Evolutionary conservation across 2,797 vertebrate genomes (phyloP), one percentile per base, ranked within the genome.

Genomic region (Artibeus lituratus): DNA sequence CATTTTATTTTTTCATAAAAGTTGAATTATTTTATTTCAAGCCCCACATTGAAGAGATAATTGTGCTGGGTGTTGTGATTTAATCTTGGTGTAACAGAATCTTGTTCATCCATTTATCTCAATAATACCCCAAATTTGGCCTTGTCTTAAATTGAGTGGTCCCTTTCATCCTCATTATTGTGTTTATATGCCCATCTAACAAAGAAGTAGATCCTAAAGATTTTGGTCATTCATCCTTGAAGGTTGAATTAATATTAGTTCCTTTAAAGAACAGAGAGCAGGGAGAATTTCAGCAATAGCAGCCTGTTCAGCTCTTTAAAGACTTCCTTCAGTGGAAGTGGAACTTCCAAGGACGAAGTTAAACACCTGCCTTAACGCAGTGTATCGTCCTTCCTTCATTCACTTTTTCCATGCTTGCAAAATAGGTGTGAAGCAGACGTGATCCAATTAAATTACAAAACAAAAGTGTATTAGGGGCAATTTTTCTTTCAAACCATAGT

Each of bases 161-260:
- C 87, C 82, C 78, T 97, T 97, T 97, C 82, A 96, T 97, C 96
- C 96, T 97, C 95, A 97, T 97, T 97, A 97, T 84, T 93, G 84
- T 95, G 85, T 96, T 95, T 97, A 94, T 95, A 85, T 91, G 94
- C 59, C 90, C 73, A 92, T 96, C 95, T 96, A 97, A 88, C 85
- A 96, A 96, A 97, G 85, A 94, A 94, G 92, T 94, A 90, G 87
- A 72, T 96, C 82, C 92, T 97, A 97, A 97, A 97, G 97, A 97
- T 97, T 97, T 97, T 97, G 95, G 55, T 96, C 87, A 92, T 94
- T 97, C 97, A 95, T 96, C 97, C 97, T 96, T 97, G 97, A 97
- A 97, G 95, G 95, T 80, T 97, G 90, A 96, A 94, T 97, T 97
- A 97, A 96, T 96, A 93, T 86, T 78, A 76, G 85, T 94, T 96